A percentile compares a stretch with the other conserved stretches of the same genome.
Evolutionary conservation across 2,113 vertebrate genomes (phyloP).

Genomic region (Archocentrus centrarchus): DNA sequence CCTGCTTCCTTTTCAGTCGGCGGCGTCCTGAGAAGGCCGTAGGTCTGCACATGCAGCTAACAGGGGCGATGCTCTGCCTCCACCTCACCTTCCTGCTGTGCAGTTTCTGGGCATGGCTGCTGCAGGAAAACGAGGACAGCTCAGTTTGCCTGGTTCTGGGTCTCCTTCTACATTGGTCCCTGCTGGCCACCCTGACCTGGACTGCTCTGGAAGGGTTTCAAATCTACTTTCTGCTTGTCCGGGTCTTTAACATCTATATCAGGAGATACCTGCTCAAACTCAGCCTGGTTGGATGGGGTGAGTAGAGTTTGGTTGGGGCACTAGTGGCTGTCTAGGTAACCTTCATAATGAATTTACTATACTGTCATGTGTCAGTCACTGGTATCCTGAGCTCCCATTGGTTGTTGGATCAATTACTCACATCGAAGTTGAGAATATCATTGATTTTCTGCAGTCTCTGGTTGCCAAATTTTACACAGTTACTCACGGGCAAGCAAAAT

Average conservation of each 20-base stretch:
- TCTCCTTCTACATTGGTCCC: slow-evolving; percentile 74
- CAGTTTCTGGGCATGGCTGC: not conserved
- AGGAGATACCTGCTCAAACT: slow-evolving; percentile 79
- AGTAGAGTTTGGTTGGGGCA: slow-evolving; percentile 17
- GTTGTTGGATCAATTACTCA: not conserved
- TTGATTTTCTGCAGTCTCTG: not conserved
- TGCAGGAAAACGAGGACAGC: rapidly evolving
- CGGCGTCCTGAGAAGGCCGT: slow-evolving; percentile 77
- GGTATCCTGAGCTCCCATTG: not conserved
- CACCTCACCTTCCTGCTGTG: slow-evolving; percentile 85
- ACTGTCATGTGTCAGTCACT: too few relatives aligned
- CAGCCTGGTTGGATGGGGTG: slow-evolving; percentile 78
- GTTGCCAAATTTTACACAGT: not conserved
- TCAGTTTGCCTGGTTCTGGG: slow-evolving; percentile 72
- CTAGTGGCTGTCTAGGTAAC: too few relatives aligned
- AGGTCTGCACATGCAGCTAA: slow-evolving; percentile 82
- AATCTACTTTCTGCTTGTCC: slow-evolving; percentile 77
- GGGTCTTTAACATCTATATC: slow-evolving; percentile 81
- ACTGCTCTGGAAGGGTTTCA: slow-evolving; percentile 78
- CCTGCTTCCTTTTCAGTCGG: slow-evolving; percentile 48
- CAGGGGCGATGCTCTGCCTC: slow-evolving; percentile 83
- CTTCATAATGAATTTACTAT: too few relatives aligned
- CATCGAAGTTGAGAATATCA: not conserved
- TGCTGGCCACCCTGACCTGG: slow-evolving; percentile 78
- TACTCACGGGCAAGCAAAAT: too few relatives aligned